Base-by-base conservation (phyloP, 2,888 invertebrate genomes). In the Allolobophora icterica region DNA sequence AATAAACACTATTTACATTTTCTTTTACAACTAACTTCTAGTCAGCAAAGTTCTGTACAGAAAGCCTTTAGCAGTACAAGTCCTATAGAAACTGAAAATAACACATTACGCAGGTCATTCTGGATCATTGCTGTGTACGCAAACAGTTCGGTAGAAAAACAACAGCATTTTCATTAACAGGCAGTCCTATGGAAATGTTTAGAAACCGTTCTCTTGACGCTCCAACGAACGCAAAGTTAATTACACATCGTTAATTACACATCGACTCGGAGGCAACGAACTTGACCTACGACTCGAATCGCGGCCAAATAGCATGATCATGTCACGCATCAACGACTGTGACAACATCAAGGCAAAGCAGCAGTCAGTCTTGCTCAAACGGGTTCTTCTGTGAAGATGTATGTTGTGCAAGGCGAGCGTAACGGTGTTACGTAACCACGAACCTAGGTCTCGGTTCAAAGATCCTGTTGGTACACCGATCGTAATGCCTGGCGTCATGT, bases 1-100 rank as follows among this genome's bases (percentile, higher is more conserved):
- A 71, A 71, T 71, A 71, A 71, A 71, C 71, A 71, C 71, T 71
- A 71, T 71, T 71, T 71, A 71, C 71, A 71, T 71, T 71, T 71
- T 71, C n/a, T 71, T 71, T 8, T 30, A 71, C 71, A 71, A 71
- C 71, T 71, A 71, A 71, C n/a, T 71, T 71, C 30, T 71, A 71
- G 71, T 71, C 71, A 71, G 71, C 71, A 71, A 30, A 71, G 71
- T 71, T 71, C 71, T 71, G 71, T 71, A 71, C 71, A 71, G 30
- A 71, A 71, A 71, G 71, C 71, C 71, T 71, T 71, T n/a, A 71
- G 71, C 71, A 71, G 71, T n/a, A 71, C 30, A 71, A 71, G 71
- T 71, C 71, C 71, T n/a, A 71, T 71, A n/a, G 71, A 5, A 71
- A 71, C 71, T 71, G 71, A 71, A 71, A 71, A 71, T 71, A 71